A percentile compares a stretch with the other conserved stretches of the same genome.
These are phyloP conservation scores for Phataginus tricuspis DNA, from an alignment of 2,797 vertebrate species.

Conservation along the genomic window DNA sequence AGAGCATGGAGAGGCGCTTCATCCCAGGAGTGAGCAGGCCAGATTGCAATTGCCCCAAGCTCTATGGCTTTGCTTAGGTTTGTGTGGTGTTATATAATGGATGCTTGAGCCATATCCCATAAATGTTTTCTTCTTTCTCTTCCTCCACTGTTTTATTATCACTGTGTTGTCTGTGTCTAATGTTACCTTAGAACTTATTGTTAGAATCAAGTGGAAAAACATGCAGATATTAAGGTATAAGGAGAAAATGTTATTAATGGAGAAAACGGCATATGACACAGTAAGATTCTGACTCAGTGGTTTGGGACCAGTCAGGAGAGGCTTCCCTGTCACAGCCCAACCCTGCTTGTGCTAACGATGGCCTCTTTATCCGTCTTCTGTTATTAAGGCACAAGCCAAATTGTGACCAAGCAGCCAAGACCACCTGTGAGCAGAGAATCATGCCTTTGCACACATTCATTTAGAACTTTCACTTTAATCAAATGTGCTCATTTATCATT, in stretches of 20 bases:
- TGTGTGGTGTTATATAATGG: background rate
- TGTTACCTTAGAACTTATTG: background rate
- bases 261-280: background rate
- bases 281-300: background rate
- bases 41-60: background rate
- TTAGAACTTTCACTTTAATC: slow-evolving; percentile 12
- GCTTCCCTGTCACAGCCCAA: background rate
- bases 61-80: background rate
- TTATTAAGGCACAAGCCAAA: background rate
- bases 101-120: background rate
- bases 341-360: background rate
- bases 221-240: background rate
- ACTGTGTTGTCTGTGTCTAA: background rate
- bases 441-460: background rate
- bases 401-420: background rate
- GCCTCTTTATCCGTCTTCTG: background rate
- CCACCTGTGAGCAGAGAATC: background rate
- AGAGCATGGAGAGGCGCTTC: background rate
- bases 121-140: background rate
- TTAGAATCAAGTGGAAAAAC: slow-evolving; percentile 16
- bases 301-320: background rate
- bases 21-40: background rate
- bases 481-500: background rate
- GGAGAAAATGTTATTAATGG: background rate
- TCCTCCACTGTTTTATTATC: background rate